Evolutionary conservation across 2,113 vertebrate species (phyloP), one percentile per base, ranked within the genome.

Genomic region (Tachysurus vachellii): DNA sequence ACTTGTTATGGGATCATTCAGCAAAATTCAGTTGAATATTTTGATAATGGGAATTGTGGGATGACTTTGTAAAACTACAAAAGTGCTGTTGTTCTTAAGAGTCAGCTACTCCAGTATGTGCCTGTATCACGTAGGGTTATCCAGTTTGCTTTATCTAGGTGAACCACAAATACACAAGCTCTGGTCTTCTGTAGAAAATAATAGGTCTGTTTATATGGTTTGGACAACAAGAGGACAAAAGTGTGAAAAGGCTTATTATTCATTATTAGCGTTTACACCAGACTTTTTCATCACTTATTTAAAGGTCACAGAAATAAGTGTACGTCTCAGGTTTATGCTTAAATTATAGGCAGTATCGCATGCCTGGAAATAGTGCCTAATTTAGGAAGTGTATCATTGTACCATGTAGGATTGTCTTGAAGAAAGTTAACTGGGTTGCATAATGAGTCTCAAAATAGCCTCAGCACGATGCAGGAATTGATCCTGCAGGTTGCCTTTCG

Each of bases 401-500:
- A 73, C 82, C 28, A n/a, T 17, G 62, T 54, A 82, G 26, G 61
- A 86, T 77, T 73, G 79, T 86, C 57, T 86, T 80, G 77, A 86
- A 83, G 47, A 68, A 85, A 75, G 70, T 86, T 61, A 86, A 61
- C 80, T 71, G 64, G 66, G 83, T 84, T 89, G 76, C 81, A 86
- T 86, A 88, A 89, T 50, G 50, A 36, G 28, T 66, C 88, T 89
- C 86, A 86, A 83, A 88, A 88, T 88, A 88, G 88, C 71, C 50
- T 13, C 59, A 83, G 62, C 75, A n/a, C 81, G 86, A 68, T 82
- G 75, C 81, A 17, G 42, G 84, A 79, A 53, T 76, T 70, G 81
- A 84, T 87, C 80, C 79, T 71, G 75, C 23, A 17, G 73, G 85
- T 83, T 81, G 84, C 73, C 23, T 86, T 80, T 59, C 42, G 13